Conservation (phyloP, 2,797 vertebrate species). For the Vipera ursinii region DNA sequence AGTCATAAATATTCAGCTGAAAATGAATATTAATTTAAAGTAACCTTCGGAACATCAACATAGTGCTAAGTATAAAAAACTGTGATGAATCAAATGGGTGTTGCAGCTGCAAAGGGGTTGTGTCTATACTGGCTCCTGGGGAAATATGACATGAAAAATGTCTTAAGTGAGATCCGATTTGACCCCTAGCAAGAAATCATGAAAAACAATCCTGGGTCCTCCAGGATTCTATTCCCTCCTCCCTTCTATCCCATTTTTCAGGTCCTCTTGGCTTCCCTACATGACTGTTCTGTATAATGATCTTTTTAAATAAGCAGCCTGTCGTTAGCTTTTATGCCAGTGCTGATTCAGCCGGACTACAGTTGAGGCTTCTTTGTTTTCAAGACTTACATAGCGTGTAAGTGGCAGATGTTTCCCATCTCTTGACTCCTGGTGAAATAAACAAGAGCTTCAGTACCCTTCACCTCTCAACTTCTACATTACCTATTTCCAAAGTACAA, state of each 20-base stretch:
- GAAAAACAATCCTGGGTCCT: constrained; percentile 48
- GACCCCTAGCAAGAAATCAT: constrained; percentile 54
- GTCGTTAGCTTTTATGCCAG: constrained; percentile 69
- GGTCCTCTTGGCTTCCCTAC: constrained; percentile 56
- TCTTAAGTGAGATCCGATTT: constrained; percentile 34
- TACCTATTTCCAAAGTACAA: constrained; percentile 68
- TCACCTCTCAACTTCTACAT: constrained; percentile 69
- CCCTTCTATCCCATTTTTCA: constrained; percentile 23
- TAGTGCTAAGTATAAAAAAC: background rate
- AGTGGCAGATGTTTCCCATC: constrained; percentile 73
- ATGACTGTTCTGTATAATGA: constrained; percentile 65
- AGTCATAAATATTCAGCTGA: background rate
- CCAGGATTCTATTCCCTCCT: constrained; percentile 24
- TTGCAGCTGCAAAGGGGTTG: background rate
- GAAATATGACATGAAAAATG: background rate
- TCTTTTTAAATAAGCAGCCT: constrained; percentile 69
- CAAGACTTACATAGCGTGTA: constrained; percentile 63
- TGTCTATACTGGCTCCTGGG: background rate
- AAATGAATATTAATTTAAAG: background rate
- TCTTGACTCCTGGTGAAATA: constrained; percentile 71
- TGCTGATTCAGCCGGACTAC: constrained; percentile 68
- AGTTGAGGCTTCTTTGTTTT: constrained; percentile 65
- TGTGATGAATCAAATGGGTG: background rate
- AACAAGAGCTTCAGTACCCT: constrained; percentile 66
- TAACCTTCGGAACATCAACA: background rate